Evolutionary conservation across 1,140 invertebrate species (phyloP).

Genomic region (Harlomillsia oculata): DNA sequence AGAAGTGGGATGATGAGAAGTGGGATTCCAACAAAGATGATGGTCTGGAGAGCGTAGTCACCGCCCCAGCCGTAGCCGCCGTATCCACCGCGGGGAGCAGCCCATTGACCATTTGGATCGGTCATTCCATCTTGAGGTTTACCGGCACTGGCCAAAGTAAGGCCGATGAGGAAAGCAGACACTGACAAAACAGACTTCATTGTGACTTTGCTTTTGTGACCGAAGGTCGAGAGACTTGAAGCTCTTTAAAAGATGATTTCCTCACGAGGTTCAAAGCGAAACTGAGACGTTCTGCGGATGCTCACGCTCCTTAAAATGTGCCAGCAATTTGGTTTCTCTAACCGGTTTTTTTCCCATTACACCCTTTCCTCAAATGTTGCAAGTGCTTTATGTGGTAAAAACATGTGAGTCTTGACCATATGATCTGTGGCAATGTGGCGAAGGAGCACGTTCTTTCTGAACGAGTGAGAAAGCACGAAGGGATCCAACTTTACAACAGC

Average conservation of each 20-base stretch:
- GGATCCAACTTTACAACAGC: no score
- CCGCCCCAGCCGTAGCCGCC: slow-evolving; percentile 12
- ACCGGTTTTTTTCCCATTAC: slow-evolving; percentile 9
- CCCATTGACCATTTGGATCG: slow-evolving; percentile 19
- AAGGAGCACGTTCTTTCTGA: no score
- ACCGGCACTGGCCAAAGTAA: slow-evolving; percentile 12
- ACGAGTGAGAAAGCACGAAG: no score
- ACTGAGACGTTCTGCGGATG: no score
- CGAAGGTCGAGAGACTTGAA: no score
- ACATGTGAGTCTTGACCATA: neutral
- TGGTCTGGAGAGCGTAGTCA: slow-evolving; percentile 20
- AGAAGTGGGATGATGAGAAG: slow-evolving; percentile 19
- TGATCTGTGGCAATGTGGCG: no score
- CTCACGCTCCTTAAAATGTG: slow-evolving; percentile 11
- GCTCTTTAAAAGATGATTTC: no score
- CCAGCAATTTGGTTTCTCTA: slow-evolving; percentile 1
- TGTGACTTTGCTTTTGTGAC: no score
- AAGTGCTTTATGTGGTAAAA: neutral
- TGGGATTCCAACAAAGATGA: slow-evolving; percentile 21
- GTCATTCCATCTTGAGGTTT: slow-evolving; percentile 1
- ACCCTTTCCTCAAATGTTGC: slow-evolving; percentile 2
- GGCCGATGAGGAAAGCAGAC: slow-evolving; percentile 10
- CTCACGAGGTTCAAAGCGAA: no score
- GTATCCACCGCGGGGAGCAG: neutral
- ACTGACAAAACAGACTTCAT: slow-evolving; percentile 18